Evolutionary conservation across 2,113 vertebrate species (phyloP).

Genomic region (Prunella himalayana): DNA sequence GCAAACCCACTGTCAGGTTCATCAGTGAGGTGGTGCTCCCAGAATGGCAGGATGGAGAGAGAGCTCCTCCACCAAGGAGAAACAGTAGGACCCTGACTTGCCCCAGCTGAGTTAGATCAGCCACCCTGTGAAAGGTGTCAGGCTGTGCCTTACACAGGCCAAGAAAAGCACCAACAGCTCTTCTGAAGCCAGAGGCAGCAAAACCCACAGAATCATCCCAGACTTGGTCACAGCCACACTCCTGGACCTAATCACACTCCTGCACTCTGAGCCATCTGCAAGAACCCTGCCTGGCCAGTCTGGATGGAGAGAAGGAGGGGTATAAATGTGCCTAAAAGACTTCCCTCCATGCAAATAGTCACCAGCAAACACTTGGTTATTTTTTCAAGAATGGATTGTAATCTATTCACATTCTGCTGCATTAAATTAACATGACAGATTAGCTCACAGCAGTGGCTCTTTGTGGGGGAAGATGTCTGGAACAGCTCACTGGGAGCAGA

Average conservation of each 20-base stretch:
- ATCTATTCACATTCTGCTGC: background rate
- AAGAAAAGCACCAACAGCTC: background rate
- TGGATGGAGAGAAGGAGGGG: background rate
- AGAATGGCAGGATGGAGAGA: background rate
- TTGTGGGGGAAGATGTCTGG: background rate
- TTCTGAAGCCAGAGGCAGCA: background rate
- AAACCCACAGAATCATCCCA: fast-evolving
- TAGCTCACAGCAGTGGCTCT: background rate
- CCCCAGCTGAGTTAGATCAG: background rate
- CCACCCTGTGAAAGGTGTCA: background rate
- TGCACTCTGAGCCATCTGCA: background rate
- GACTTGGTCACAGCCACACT: background rate
- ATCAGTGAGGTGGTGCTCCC: background rate
- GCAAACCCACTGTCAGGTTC: background rate
- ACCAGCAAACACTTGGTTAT: background rate
- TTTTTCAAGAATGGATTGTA: background rate
- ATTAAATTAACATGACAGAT: background rate
- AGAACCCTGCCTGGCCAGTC: background rate
- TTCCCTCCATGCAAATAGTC: background rate
- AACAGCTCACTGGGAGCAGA: background rate
- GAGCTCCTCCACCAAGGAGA: background rate
- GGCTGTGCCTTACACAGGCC: background rate
- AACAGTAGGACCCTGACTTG: background rate
- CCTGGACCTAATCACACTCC: background rate
- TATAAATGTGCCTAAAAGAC: background rate